Evolutionary conservation across 2,888 invertebrate genomes (phyloP), one percentile per base, ranked within the genome.

Genomic region (Pocota personata): DNA sequence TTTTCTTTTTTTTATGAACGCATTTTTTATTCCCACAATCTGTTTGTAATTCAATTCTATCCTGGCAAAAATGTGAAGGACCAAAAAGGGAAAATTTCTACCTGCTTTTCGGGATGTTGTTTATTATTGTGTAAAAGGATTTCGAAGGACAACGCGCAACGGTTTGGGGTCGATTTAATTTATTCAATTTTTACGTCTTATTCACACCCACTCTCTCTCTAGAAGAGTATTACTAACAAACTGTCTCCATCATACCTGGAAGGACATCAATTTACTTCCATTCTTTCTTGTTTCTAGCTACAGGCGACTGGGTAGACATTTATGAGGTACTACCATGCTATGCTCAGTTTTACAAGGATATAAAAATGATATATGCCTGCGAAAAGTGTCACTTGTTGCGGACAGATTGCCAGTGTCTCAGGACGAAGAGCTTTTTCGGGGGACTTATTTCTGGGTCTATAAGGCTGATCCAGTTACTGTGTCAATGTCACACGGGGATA

Each of bases 331-430:
- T 87, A 88, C 88, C 89, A 88, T 88, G 89, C 89, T 84, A 88
- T 87, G 87, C 82, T 88, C 78, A 84, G 80, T 75, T 66, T 55
- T 58, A 72, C 52, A 78, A 69, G 77, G 76, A 79, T 69, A 82
- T 89, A 90, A 90, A 91, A 89, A 90, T 91, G 90, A 90, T 90
- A 90, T 89, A 90, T 90, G 90, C 88, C 88, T 88, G 90, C 87
- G 89, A 90, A 90, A 90, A 89, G 84, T 90, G 89, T 90, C 91
- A 91, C 91, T 91, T 88, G 88, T 88, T 88, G 88, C 88, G 48
- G 77, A 78, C 77, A 82, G 73, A 79, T 86, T 77, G 80, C 32
- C 67, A 77, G 69, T 62, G 62, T 72, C 14, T 67, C 30, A 30
- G 62, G n/a, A 19, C 14, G 40, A n/a, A 16, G 24, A 7, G n/a